phyloP scores from a whole-genome alignment of 2,888 invertebrate species.

The Lepidocyrtoides sp. region DNA sequence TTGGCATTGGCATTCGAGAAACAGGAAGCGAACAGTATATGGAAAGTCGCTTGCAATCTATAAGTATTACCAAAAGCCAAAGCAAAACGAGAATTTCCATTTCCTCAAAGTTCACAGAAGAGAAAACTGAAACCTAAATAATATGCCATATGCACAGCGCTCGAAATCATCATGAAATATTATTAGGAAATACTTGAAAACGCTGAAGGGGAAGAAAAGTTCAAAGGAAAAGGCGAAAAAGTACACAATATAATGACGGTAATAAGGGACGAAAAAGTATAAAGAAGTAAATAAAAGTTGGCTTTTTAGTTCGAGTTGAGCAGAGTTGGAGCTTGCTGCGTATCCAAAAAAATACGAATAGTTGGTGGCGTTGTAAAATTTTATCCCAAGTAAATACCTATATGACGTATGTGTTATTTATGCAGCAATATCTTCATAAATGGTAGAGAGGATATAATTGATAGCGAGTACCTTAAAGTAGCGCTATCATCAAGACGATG shows the following conservation, averaged over 20 bases:
- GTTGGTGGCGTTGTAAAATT: not conserved
- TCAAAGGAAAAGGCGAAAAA: not conserved
- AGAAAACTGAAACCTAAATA: not conserved
- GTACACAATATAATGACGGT: not conserved
- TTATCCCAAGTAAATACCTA: too few relatives aligned
- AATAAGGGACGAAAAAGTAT: not conserved
- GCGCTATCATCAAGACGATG: not conserved
- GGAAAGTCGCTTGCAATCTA: too few relatives aligned
- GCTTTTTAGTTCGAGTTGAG: not conserved
- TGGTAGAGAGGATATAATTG: not conserved
- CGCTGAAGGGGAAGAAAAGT: not conserved
- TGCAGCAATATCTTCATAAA: conserved; percentile 18
- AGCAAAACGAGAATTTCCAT: conserved; percentile 54
- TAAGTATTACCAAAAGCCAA: not conserved
- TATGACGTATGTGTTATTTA: not conserved
- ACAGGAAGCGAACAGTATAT: too few relatives aligned
- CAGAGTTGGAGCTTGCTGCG: not conserved
- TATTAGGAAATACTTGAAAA: not conserved
- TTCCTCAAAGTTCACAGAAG: conserved; percentile 6
- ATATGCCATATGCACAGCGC: not conserved
- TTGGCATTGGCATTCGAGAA: too few relatives aligned
- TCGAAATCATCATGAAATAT: not conserved
- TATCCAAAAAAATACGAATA: not conserved
- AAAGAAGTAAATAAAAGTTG: conserved; percentile 42
- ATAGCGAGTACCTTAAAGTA: not conserved